Base-by-base conservation (phyloP, 2,888 invertebrate species). In the Mycalesis mineus region DNA sequence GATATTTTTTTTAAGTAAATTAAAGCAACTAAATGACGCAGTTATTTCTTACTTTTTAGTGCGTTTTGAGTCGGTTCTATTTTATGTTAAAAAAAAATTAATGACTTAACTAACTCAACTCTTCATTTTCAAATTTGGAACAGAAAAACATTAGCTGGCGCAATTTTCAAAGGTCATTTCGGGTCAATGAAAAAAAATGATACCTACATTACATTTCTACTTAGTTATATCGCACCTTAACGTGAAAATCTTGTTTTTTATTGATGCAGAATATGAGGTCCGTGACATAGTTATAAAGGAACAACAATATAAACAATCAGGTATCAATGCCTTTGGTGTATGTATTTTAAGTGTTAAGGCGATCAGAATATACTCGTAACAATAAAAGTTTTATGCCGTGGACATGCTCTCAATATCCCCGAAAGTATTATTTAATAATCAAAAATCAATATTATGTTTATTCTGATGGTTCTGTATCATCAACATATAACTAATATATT, bases 381-480 rank as follows among this genome's bases (percentile, higher is more conserved):
- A 77, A 82, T 84, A 86, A 87, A 87, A 81, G 9, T 70, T 82
- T 82, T 85, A 86, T 81, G 64, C 68, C 65, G 42, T 73, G 74
- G 70, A 73, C 78, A 76, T 75, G 80, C 76, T 74, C 75, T 74
- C 64, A 65, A 67, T 69, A 67, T 64, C 64, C 64, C 61, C 57
- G 51, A 60, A 62, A 55, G 57, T 65, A 66, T 68, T 71, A 68
- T 68, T 69, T 67, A 66, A 69, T 80, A 80, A 52, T 33, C 1
- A 33, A 42, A 33, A 31, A 52, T 17, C 4, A n/a, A 33, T 22
- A 22, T 42, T 22, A n/a, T n/a, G 14, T 11, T 52, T 13, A 22
- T 7, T 7, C 29, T 29, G 22, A 31, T 14, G 39, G 51, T 40
- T 51, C 51, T 29, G 51, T 39, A 50, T 17, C 22, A 22, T 22